Evolutionary conservation across 2,113 vertebrate species (phyloP).

Genomic region (Chloroceryle aenea): DNA sequence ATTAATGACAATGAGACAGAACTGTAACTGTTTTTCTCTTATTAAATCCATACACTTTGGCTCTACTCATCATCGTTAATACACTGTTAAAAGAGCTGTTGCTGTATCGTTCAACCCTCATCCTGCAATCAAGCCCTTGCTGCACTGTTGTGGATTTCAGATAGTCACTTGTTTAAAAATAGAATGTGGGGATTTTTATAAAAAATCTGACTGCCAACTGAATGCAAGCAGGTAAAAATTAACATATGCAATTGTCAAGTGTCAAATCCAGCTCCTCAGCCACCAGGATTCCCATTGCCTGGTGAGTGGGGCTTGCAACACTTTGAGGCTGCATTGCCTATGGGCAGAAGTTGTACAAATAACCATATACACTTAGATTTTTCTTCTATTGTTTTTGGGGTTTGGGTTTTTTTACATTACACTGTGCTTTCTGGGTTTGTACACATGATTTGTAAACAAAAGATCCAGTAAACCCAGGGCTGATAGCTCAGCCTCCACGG

Average conservation of each 20-base stretch:
- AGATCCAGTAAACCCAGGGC: background rate
- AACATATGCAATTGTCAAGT: background rate
- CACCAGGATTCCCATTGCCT: background rate
- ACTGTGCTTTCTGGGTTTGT: background rate
- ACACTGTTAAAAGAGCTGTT: slow-evolving; percentile 21
- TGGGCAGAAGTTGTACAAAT: background rate
- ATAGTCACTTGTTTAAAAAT: slow-evolving; percentile 43
- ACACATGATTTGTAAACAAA: rapidly evolving
- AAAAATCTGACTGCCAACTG: background rate
- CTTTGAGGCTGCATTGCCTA: background rate
- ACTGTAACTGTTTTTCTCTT: background rate
- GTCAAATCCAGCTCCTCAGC: background rate
- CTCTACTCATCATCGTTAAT: slow-evolving; percentile 16
- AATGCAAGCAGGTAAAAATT: slow-evolving; percentile 36
- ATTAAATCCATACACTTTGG: slow-evolving; percentile 40
- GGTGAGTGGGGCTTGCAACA: background rate
- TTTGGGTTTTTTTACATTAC: background rate
- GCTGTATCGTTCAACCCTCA: slow-evolving; percentile 1
- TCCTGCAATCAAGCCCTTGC: background rate
- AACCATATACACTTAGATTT: background rate
- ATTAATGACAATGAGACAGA: background rate
- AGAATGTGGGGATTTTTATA: background rate
- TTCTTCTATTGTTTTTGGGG: background rate
- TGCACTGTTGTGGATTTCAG: slow-evolving; percentile 15
- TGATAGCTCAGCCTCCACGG: rapidly evolving